These are phyloP conservation scores for Atractosteus spatula DNA, from an alignment of 2,113 vertebrate genomes.

Conservation along the genomic window DNA sequence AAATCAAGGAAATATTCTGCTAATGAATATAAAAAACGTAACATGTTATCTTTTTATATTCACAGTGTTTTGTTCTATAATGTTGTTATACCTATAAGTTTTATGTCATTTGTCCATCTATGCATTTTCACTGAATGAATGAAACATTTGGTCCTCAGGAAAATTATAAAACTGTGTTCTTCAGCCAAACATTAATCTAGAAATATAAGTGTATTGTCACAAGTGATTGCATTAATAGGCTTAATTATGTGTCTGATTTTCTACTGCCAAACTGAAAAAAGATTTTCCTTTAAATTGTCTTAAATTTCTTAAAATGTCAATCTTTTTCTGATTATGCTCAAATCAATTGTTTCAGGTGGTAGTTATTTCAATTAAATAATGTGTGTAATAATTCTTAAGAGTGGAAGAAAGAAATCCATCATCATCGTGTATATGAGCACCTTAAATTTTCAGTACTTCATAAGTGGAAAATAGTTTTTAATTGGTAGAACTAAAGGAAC, in stretches of 20 bases:
- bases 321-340: too few species aligned
- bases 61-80: background rate
- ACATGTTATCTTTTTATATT: slow-evolving; percentile 1
- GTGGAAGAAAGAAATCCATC: too few species aligned
- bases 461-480: too few species aligned
- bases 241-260: background rate
- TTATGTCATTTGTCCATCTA: background rate
- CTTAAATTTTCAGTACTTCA: too few species aligned
- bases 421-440: too few species aligned
- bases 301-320: too few species aligned
- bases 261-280: slow-evolving; percentile 50
- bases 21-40: slow-evolving; percentile 13
- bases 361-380: too few species aligned
- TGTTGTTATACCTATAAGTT: background rate
- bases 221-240: background rate
- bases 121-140: background rate
- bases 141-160: background rate
- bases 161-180: background rate
- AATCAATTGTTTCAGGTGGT: too few species aligned
- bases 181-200: background rate
- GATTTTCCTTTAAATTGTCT: too few species aligned
- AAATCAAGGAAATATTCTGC: background rate
- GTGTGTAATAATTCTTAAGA: too few species aligned
- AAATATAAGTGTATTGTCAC: background rate
- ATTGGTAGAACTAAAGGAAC: too few species aligned